Evolutionary conservation across 92 coral and sea anemone genomes (phyloP).

Genomic region (Parazoanthus swiftii): DNA sequence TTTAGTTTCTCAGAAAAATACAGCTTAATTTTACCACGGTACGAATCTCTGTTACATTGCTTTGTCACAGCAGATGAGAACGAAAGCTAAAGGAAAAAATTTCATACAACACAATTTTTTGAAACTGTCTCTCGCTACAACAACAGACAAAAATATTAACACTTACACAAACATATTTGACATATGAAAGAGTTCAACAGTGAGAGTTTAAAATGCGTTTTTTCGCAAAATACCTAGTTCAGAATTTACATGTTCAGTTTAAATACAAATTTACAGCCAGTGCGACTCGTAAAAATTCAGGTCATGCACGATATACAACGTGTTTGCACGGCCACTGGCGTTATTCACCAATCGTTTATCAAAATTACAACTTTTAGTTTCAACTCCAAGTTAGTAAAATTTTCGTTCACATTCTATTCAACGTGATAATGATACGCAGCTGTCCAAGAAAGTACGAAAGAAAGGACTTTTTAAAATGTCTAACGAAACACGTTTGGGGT

Average conservation of each 20-base stretch:
- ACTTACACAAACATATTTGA: neutral
- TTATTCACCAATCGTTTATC: slow-evolving; percentile 43
- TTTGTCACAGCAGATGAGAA: slow-evolving; percentile 5
- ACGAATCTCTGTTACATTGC: slow-evolving; percentile 14
- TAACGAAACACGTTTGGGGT: neutral
- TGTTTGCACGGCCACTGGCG: slow-evolving; percentile 4
- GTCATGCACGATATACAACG: slow-evolving; percentile 31
- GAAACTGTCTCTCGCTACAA: neutral
- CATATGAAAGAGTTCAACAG: slow-evolving; percentile 4
- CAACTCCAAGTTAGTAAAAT: slow-evolving; percentile 25
- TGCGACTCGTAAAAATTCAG: slow-evolving; percentile 31
- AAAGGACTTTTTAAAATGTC: slow-evolving; percentile 17
- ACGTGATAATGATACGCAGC: neutral
- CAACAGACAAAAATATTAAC: slow-evolving; percentile 2
- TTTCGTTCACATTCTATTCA: neutral
- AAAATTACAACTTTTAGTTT: slow-evolving; percentile 32
- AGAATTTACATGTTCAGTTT: slow-evolving; percentile 20
- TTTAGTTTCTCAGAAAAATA: slow-evolving; percentile 6
- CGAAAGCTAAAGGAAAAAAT: slow-evolving; percentile 14
- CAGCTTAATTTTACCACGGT: neutral
- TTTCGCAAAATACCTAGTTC: slow-evolving; percentile 30
- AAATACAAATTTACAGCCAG: slow-evolving; percentile 38
- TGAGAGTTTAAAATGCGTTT: slow-evolving; percentile 14
- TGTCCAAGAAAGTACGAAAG: slow-evolving; percentile 35
- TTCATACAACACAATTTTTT: slow-evolving; percentile 19